These are phyloP conservation scores for Falco naumanni DNA, from an alignment of 2,797 vertebrate species.

Conservation along the genomic window DNA sequence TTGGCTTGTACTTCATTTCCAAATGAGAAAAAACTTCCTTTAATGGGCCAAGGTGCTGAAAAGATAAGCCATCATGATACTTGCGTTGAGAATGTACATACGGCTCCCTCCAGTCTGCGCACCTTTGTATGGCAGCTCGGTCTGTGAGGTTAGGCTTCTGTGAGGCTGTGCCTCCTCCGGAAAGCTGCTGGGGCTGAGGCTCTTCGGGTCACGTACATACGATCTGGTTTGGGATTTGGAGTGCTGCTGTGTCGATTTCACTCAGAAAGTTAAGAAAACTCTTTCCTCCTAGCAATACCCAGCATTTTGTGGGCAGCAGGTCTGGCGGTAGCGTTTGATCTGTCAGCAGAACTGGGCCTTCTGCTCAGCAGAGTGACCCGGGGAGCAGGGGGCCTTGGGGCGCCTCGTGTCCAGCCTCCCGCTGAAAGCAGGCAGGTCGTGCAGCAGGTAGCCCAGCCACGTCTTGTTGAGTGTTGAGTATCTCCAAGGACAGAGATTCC, in stretches of 20 bases:
- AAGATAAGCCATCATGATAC: neutral
- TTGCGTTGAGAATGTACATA: neutral
- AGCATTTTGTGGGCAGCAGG: neutral
- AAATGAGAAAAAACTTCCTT: neutral
- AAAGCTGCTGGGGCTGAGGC: neutral
- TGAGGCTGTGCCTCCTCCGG: neutral
- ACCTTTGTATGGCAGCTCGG: neutral
- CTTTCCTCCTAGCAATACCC: neutral
- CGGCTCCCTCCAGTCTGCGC: neutral
- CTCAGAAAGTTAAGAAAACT: neutral
- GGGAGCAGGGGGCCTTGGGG: accelerated
- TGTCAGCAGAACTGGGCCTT: neutral
- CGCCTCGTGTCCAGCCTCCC: neutral
- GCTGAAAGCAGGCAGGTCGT: neutral
- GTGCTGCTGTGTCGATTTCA: neutral
- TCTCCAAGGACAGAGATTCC: neutral
- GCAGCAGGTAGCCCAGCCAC: neutral
- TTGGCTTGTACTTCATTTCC: neutral
- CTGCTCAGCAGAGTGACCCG: neutral
- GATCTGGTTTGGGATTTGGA: neutral
- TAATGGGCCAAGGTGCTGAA: neutral
- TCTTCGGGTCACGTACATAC: accelerated
- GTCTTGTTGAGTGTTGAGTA: neutral
- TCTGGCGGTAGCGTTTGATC: neutral
- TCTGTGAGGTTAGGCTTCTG: accelerated